Evolutionary conservation across 2,797 vertebrate genomes (phyloP).

Genomic region (Cyprinella venusta): DNA sequence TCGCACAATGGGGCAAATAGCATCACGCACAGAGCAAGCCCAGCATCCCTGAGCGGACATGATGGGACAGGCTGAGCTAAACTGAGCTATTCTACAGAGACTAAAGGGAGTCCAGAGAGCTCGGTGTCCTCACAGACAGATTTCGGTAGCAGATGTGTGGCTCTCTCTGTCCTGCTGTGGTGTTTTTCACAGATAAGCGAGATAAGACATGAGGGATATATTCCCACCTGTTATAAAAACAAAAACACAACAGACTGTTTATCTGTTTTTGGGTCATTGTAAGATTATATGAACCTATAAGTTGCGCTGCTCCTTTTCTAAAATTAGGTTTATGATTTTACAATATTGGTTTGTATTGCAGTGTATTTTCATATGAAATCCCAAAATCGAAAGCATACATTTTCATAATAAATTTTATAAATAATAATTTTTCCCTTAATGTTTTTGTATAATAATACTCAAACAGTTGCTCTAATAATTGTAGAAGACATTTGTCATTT

Average conservation of each 20-base stretch:
- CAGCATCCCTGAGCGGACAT: conserved; percentile 43
- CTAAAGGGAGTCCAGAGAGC: conserved; percentile 41
- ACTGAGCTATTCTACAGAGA: conserved; percentile 49
- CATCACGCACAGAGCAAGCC: conserved; percentile 62
- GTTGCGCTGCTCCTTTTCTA: not conserved
- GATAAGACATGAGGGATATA: conserved; percentile 58
- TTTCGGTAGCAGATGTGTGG: conserved; percentile 75
- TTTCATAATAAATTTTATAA: not conserved
- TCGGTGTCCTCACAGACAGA: conserved; percentile 78
- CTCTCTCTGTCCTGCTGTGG: conserved; percentile 64
- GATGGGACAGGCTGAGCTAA: conserved; percentile 51
- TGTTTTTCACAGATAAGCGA: conserved; percentile 60
- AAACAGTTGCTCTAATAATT: not conserved
- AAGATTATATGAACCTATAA: conserved; percentile 15
- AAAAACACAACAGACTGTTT: conserved; percentile 14
- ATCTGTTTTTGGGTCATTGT: conserved; percentile 40
- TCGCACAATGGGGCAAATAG: conserved; percentile 73
- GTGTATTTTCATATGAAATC: not conserved
- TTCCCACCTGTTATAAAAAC: conserved; percentile 78
- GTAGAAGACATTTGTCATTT: not conserved
- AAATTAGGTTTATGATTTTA: not conserved
- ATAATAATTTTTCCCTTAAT: not conserved
- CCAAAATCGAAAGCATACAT: not conserved
- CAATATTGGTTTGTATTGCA: not conserved
- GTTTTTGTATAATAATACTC: not conserved